Evolutionary conservation across 2,113 vertebrate species (phyloP).

Genomic region (Dinomys branickii): DNA sequence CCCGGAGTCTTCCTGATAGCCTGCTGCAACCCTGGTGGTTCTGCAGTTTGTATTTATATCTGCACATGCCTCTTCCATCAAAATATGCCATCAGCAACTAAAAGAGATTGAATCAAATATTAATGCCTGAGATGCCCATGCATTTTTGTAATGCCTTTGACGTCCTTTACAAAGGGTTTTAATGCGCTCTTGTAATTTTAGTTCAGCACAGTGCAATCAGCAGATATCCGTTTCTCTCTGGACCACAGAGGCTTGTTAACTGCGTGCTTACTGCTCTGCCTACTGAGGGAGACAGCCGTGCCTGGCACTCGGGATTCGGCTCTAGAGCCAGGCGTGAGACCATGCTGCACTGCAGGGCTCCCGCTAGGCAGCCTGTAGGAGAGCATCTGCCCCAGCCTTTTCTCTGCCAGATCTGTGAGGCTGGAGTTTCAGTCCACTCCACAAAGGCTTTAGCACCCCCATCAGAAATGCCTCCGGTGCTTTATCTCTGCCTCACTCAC

Average conservation of each 20-base stretch:
- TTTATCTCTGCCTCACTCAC: neutral
- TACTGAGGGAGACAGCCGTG: neutral
- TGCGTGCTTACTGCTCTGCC: neutral
- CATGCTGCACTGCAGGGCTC: neutral
- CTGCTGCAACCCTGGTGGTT: slow-evolving; percentile 30
- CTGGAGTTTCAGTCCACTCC: neutral
- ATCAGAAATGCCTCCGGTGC: neutral
- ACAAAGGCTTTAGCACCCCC: neutral
- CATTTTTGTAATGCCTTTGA: slow-evolving; percentile 86
- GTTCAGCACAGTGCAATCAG: slow-evolving; percentile 81
- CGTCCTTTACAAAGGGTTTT: slow-evolving; percentile 82
- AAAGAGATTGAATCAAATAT: slow-evolving; percentile 89
- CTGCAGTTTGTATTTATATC: slow-evolving; percentile 82
- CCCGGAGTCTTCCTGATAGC: slow-evolving; percentile 54
- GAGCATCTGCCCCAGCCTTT: neutral
- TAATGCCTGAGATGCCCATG: slow-evolving; percentile 85
- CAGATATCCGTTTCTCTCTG: slow-evolving; percentile 81
- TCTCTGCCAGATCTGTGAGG: neutral
- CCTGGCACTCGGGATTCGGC: neutral
- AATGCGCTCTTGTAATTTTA: slow-evolving; percentile 83
- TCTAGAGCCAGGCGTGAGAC: neutral
- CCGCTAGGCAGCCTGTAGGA: neutral
- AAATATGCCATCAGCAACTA: slow-evolving; percentile 89
- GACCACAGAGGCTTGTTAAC: slow-evolving; percentile 77
- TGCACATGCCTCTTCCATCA: slow-evolving; percentile 85